Evolutionary conservation across 2,888 invertebrate species (phyloP), one percentile per base, ranked within the genome.

Genomic region (Megaustenia siamemsis): DNA sequence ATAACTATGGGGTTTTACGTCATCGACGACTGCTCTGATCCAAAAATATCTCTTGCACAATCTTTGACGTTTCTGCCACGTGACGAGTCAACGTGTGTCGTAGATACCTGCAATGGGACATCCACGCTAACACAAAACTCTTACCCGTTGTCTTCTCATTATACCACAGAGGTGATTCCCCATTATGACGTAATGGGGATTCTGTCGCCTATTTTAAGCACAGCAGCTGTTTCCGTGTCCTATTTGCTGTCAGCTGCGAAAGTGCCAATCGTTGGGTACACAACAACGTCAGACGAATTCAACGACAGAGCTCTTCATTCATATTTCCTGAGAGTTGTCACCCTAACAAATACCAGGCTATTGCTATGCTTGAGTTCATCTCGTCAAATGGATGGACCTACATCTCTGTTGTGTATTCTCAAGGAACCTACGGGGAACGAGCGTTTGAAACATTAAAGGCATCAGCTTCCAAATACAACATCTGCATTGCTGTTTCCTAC

Each of bases 341-440:
- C 91, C 88, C 91, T 18, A 90, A 92, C 82, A 79, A 83, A 38
- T 88, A 88, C 71, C 90, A 90, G 68, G 88, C 88, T 60, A 82
- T 82, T 40, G 90, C 89, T 24, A 90, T 92, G 56, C 63, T 90
- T 2, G 75, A 82, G 40, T 80, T 92, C 18, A 82, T 92, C n/a
- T 28, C 45, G 18, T 85, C 88, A 63, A 89, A 90, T 68, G 96
- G 96, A 93, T 97, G 96, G 96, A 96, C 96, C 24, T 97, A 96
- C 93, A 96, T 97, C 68, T 96, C 96, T 75, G 96, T 96, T 21
- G 95, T 96, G 83, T 96, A 96, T 93, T 96, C 96, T 2, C 96
- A 96, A 91, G 96, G 96, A 18, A 88, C 89, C 63, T 92, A 91
- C 79, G 92, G 91, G 1, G 89, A 88, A 69, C 86, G 86, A 18